phyloP scores from a whole-genome alignment of 2,113 vertebrate genomes.

The Pleuronectes platessa region DNA sequence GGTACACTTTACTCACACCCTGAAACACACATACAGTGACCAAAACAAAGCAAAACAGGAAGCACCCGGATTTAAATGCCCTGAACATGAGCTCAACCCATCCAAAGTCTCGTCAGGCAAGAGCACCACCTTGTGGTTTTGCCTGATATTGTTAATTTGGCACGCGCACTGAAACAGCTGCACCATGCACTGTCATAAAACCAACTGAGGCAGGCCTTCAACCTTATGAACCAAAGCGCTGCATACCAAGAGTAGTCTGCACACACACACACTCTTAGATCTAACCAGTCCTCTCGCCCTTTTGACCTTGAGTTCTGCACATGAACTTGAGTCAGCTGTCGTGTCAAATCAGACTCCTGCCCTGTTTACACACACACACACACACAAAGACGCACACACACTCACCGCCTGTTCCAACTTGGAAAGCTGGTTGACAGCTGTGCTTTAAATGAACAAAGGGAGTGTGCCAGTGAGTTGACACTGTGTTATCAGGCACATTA shows the following conservation, averaged over 20 bases:
- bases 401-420: slow-evolving; percentile 73
- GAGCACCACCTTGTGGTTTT: slow-evolving; percentile 61
- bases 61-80: not conserved
- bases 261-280: slow-evolving; percentile 45
- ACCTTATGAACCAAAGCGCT: slow-evolving; percentile 59
- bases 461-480: slow-evolving; percentile 73
- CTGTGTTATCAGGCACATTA: slow-evolving; percentile 64
- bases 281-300: slow-evolving; percentile 60
- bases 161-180: slow-evolving; percentile 60
- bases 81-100: not conserved
- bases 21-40: slow-evolving; percentile 4
- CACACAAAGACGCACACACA: slow-evolving; percentile 37
- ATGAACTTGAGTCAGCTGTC: slow-evolving; percentile 83
- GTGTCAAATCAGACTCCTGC: slow-evolving; percentile 68
- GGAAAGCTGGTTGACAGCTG: slow-evolving; percentile 79
- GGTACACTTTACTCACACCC: slow-evolving; percentile 73
- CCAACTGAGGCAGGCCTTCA: slow-evolving; percentile 52
- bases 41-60: not conserved
- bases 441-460: slow-evolving; percentile 79
- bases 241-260: slow-evolving; percentile 52
- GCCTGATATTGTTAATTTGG: slow-evolving; percentile 34
- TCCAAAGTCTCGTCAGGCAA: slow-evolving; percentile 11
- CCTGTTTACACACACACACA: slow-evolving; percentile 53
- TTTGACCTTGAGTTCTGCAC: slow-evolving; percentile 77
- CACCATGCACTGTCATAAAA: slow-evolving; percentile 44